Evolutionary conservation across 2,113 vertebrate species (phyloP), one percentile per base, ranked within the genome.

Genomic region (Daubentonia madagascariensis): DNA sequence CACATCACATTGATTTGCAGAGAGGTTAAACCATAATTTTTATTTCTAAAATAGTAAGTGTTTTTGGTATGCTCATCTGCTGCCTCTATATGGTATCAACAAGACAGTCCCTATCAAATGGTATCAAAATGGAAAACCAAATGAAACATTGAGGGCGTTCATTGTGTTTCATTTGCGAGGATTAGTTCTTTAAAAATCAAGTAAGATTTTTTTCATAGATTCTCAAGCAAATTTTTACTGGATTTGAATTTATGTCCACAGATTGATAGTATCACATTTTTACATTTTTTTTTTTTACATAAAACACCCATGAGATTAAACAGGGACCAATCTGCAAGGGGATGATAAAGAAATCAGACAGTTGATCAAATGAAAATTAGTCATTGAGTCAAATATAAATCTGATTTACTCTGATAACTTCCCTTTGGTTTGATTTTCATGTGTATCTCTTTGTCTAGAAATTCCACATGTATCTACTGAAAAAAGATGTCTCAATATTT

Each of bases 361-460:
- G 8, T 32, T 20, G 50, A 92, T 79, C 70, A 85, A 88, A 87
- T 91, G 54, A 95, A 95, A 94, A 79, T 75, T 7, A 92, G 32
- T 40, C 67, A 68, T 17, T 68, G 68, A 95, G 13, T 95, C 72
- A 87, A 86, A 88, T 25, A 68, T 30, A 96, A 94, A 91, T 75
- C 63, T 86, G 12, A 89, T 73, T 57, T 78, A 83, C 37, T 68
- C 8, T 92, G 17, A 65, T 79, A 48, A 48, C 12, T 92, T 10
- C 14, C 8, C 16, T 75, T 96, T 93, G 57, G 37, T 37, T 86
- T 85, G 7, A 80, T 95, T 89, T 95, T 85, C 45, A 94, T 75
- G 25, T 52, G 5, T 76, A 72, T 76, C 28, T 81, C 10, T 94
- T 90, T 92, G 50, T 67, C 40, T 91, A 76, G 61, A 65, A 95